Base-by-base conservation (phyloP, 2,888 invertebrate species). In the Caenorhabditis panamensis region DNA sequence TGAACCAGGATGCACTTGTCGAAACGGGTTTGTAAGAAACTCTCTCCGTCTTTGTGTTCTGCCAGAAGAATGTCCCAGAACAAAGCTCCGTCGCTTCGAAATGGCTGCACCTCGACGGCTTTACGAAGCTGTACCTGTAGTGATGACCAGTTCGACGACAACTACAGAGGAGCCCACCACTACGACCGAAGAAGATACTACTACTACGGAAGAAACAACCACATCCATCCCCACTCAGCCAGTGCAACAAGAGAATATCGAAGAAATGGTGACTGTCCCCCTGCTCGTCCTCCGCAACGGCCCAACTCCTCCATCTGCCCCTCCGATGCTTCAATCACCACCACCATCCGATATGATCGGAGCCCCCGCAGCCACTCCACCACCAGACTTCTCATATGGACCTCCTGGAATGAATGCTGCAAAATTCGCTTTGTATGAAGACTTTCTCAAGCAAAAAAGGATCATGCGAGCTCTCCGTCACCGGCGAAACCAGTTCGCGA, bases 281-380 rank as follows among this genome's bases (percentile, higher is more conserved):
- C 51, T 75, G 26, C n/a, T 75, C 1, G 61, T 78, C 11, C 78
- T 64, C 24, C 62, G 54, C 9, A 61, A 61, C 28, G 80, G 80
- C 16, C 80, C 80, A 1, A 81, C 80, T 11, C 80, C 80, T 20
- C 80, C 80, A 31, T 66, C 76, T 2, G 68, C 76, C 16, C 80
- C 80, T 22, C 80, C 80, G 36, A 71, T 63, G 62, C 54, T 79
- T 26, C 56, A 59, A 44, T 44, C 61, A 1, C 73, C 53, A 0
- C 8, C 41, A 4, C 28, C 67, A 37, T 31, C 31, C 31, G 80
- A 80, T n/a, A 69, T 80, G 75, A 72, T 81, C 20, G 80, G 80
- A 20, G 80, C 80, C 22, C 80, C 80, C 41, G 63, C 80, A 16
- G 76, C 76, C 20, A 81, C 80, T 16, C 80, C 80, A 13, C 80